Evolutionary conservation across 2,888 invertebrate species (phyloP).

Genomic region (Abrostola tripartita): DNA sequence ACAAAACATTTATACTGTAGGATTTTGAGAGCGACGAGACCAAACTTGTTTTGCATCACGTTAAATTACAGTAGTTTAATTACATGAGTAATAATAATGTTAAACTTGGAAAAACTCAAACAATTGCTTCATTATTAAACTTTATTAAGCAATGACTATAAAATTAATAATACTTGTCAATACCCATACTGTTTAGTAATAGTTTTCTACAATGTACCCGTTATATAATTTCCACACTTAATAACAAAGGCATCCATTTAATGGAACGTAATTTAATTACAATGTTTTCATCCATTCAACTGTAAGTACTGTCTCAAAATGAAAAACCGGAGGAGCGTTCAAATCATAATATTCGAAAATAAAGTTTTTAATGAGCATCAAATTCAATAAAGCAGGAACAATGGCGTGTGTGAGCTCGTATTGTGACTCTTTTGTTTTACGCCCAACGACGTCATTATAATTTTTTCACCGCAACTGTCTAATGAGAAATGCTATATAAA

Average conservation of each 20-base stretch:
- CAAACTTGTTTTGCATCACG: no score
- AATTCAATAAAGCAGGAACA: conserved; percentile 82
- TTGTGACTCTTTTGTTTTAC: conserved; percentile 79
- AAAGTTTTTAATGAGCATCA: conserved; percentile 83
- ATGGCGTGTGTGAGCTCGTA: conserved; percentile 79
- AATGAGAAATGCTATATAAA: conserved; percentile 74
- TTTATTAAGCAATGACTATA: no score
- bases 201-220: not conserved
- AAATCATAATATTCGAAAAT: conserved; percentile 58
- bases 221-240: conserved; percentile 8
- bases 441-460: conserved; percentile 76
- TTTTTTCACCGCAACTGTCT: conserved; percentile 76
- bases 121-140: no score
- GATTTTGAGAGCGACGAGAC: no score
- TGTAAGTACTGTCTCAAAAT: conserved; percentile 22
- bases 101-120: no score
- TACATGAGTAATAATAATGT: no score
- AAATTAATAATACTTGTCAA: no score
- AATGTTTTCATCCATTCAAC: conserved; percentile 33
- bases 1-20: no score
- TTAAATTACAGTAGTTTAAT: no score
- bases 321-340: conserved; percentile 41
- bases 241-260: conserved; percentile 22
- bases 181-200: no score
- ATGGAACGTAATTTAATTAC: conserved; percentile 27